Conservation (phyloP, 2,797 vertebrate genomes). For the Parotocinclus haroldoi region DNA sequence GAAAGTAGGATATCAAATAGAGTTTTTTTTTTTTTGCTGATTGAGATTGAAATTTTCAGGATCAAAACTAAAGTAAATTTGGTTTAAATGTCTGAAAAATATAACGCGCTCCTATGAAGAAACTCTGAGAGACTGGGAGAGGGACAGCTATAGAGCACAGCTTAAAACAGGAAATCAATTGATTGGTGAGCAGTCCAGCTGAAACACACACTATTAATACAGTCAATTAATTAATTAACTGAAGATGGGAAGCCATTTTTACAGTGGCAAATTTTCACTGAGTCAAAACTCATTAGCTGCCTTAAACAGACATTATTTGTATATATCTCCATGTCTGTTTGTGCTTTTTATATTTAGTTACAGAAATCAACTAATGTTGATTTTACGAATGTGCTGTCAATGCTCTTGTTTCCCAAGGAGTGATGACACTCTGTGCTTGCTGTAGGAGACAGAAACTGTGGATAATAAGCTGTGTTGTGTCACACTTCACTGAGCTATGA, state of each 20-base stretch:
- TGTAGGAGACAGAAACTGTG: slow-evolving; percentile 64
- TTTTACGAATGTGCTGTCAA: slow-evolving; percentile 63
- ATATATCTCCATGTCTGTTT: slow-evolving; percentile 33
- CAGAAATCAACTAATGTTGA: slow-evolving; percentile 63
- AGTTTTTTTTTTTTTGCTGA: no score
- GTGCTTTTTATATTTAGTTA: slow-evolving; percentile 48
- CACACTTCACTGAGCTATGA: slow-evolving; percentile 72
- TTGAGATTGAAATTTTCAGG: no score
- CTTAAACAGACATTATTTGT: no score
- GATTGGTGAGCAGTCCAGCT: slow-evolving; percentile 68
- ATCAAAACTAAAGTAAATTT: no score
- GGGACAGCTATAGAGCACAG: slow-evolving; percentile 34
- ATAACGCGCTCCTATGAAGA: no score
- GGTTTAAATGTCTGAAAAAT: no score
- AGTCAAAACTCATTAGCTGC: no score
- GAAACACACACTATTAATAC: slow-evolving; percentile 68
- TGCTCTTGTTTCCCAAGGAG: slow-evolving; percentile 66
- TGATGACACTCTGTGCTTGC: slow-evolving; percentile 68
- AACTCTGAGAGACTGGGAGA: slow-evolving; percentile 7
- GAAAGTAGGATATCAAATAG: no score
- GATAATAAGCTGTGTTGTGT: slow-evolving; percentile 75
- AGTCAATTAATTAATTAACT: slow-evolving; percentile 66
- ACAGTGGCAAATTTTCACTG: no score
- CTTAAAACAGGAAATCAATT: slow-evolving; percentile 73
- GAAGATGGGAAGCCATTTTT: not conserved